Conservation (phyloP, 1,140 invertebrate genomes). For the Orussus abietinus region DNA sequence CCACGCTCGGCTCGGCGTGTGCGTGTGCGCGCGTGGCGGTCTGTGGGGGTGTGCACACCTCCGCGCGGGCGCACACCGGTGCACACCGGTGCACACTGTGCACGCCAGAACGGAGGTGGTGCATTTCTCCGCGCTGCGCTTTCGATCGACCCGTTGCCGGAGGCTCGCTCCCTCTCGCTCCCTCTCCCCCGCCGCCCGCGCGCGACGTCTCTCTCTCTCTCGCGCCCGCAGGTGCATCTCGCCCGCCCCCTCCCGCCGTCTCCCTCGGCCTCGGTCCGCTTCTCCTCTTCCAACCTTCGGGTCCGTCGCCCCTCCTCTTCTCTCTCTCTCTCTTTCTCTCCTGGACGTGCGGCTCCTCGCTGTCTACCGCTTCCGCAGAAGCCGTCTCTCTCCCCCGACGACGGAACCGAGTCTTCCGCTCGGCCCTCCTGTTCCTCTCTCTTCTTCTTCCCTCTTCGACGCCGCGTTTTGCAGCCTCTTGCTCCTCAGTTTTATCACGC, state of each 20-base stretch:
- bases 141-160: constrained; percentile 50
- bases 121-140: constrained; percentile 52
- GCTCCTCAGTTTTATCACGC: too few species aligned
- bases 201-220: constrained; percentile 14
- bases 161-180: background rate
- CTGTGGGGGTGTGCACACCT: background rate
- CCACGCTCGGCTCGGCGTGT: constrained; percentile 14
- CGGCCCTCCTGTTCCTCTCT: constrained; percentile 16
- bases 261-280: background rate
- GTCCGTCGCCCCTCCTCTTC: constrained; percentile 14
- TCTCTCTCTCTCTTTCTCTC: constrained; percentile 17
- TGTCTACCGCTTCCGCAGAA: too few species aligned
- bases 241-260: background rate
- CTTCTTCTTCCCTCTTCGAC: constrained; percentile 17
- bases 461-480: constrained; percentile 13
- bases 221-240: background rate
- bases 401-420: too few species aligned
- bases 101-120: constrained; percentile 45
- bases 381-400: too few species aligned
- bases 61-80: constrained; percentile 16
- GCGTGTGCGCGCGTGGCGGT: background rate
- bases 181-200: constrained; percentile 6
- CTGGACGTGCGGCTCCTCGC: background rate
- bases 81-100: constrained; percentile 39
- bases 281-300: background rate